phyloP scores from a whole-genome alignment of 1,140 invertebrate species.

The Procambarus virginalis region DNA sequence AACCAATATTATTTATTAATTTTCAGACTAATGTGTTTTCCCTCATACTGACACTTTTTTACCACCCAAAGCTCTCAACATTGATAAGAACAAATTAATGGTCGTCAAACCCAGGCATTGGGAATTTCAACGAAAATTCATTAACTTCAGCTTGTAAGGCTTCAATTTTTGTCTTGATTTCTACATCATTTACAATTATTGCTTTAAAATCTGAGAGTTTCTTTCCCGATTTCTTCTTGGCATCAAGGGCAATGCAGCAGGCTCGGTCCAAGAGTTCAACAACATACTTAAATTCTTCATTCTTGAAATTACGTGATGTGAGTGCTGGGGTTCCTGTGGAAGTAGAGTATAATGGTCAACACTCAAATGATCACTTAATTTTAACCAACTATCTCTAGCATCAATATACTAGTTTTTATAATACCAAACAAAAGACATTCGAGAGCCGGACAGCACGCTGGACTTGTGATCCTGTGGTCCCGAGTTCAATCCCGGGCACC shows the following conservation, averaged over 20 bases:
- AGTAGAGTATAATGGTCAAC: background rate
- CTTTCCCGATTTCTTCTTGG: constrained; percentile 73
- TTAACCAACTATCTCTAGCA: no score
- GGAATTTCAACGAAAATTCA: constrained; percentile 77
- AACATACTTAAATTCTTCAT: constrained; percentile 79
- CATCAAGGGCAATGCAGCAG: constrained; percentile 74
- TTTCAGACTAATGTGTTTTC: no score
- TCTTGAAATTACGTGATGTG: constrained; percentile 77
- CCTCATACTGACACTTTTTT: no score
- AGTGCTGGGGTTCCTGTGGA: constrained; percentile 67
- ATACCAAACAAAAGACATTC: no score
- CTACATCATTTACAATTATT: constrained; percentile 75
- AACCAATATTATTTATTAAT: no score
- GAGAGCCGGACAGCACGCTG: no score
- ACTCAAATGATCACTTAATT: no score
- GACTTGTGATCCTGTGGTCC: no score
- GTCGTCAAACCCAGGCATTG: constrained; percentile 78
- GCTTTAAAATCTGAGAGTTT: constrained; percentile 78
- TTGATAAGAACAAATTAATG: constrained; percentile 71
- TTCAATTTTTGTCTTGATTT: constrained; percentile 73
- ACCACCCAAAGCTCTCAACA: no score
- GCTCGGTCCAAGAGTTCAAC: constrained; percentile 80
- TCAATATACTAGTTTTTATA: no score
- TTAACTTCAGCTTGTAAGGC: constrained; percentile 76
- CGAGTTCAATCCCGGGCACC: no score